Evolutionary conservation across 2,113 vertebrate species (phyloP), one percentile per base, ranked within the genome.

Genomic region (Sander lucioperca): DNA sequence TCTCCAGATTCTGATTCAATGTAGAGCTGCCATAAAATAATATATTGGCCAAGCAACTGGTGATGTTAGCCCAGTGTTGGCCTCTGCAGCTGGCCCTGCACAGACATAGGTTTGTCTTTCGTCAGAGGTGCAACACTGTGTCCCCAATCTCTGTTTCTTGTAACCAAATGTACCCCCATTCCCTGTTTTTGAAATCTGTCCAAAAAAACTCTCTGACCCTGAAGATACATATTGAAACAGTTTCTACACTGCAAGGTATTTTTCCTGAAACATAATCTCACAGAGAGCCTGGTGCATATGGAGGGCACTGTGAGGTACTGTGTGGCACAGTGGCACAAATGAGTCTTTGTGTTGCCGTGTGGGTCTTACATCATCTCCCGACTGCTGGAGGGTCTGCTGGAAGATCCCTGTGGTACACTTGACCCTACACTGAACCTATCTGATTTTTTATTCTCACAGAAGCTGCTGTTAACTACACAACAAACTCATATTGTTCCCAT

Each of bases 271-370:
- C 81, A n/a, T 74, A 72, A 88, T 73, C 74, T 74, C 39, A 47
- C 59, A 23, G 59, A 66, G 54, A 71, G 58, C 54, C 19, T 1
- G 53, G 67, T 82, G 80, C 79, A 84, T 21, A 30, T 16, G 66
- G 66, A 79, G 85, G 75, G 65, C 87, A 79, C 61, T 48, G 73
- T 50, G 68, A 79, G 76, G 61, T 19, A 47, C 56, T n/a, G 54
- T 68, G 65, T 74, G 78, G 80, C 75, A 90, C 76, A 14, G 79
- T 83, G 80, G 79, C 77, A 92, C 90, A 93, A 89, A 73, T 69
- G 30, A 71, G 30, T 59, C 91, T 91, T 91, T 93, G 87, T 93
- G 88, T 77, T 86, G 79, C 74, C 47, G 82, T 65, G 63, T 47
- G 66, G 81, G 50, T 78, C 85, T 89, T 84, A 81, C 87, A 86